phyloP scores from a whole-genome alignment of 2,797 vertebrate species.

The Ptychadena robeensis region DNA sequence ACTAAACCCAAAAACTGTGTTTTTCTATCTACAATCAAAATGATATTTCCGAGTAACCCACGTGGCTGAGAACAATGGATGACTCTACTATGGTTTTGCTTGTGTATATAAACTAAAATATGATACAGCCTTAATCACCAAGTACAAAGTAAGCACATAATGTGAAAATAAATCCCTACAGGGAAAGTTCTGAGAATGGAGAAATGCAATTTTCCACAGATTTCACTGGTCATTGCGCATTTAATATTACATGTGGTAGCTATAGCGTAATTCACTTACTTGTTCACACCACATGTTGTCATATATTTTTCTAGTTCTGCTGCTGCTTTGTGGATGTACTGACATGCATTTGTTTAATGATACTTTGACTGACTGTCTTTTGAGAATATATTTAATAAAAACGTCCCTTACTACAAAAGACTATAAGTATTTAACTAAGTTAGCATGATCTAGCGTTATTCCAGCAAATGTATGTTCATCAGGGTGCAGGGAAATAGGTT shows the following conservation, averaged over 20 bases:
- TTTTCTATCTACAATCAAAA: neutral
- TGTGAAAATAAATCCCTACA: neutral
- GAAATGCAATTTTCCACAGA: neutral
- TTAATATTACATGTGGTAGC: neutral
- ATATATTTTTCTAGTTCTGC: too few species aligned
- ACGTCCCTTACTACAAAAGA: too few species aligned
- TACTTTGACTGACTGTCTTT: too few species aligned
- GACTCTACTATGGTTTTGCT: neutral
- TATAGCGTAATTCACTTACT: neutral
- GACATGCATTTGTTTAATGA: too few species aligned
- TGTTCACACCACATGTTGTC: neutral
- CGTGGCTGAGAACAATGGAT: neutral
- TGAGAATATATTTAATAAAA: too few species aligned
- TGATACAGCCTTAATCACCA: slow-evolving; percentile 10
- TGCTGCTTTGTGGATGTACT: too few species aligned
- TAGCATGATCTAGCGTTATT: too few species aligned
- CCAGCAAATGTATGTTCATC: too few species aligned
- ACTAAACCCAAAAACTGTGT: neutral
- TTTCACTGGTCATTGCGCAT: neutral
- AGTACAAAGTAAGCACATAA: neutral
- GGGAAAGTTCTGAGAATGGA: neutral
- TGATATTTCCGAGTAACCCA: neutral
- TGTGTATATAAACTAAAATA: slow-evolving; percentile 10
- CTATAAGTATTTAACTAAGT: too few species aligned
- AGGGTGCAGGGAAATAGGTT: too few species aligned